phyloP scores from a whole-genome alignment of 2,888 invertebrate species.

The Agapostemon virescens region DNA sequence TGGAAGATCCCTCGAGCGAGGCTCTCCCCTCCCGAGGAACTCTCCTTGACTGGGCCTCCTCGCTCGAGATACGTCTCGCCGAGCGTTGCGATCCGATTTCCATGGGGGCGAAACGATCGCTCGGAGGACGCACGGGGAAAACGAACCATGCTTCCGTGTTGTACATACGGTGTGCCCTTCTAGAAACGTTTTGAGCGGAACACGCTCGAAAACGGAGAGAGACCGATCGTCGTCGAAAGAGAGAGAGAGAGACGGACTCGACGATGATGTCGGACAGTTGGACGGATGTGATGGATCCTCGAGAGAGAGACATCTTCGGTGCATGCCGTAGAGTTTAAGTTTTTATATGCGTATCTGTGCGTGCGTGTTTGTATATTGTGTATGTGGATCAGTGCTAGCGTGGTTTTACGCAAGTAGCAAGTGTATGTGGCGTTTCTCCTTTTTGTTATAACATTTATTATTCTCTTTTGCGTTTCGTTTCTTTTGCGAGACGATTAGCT shows the following conservation, averaged over 20 bases:
- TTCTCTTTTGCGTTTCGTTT: constrained; percentile 14
- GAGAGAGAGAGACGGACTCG: too few species aligned
- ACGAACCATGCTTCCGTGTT: constrained; percentile 3
- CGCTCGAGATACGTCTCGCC: too few species aligned
- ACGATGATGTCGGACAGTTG: constrained; percentile 30
- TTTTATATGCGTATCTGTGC: too few species aligned
- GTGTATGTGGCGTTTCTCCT: constrained; percentile 64
- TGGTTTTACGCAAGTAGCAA: constrained; percentile 71
- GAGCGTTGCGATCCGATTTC: constrained; percentile 72
- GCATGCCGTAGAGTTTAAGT: constrained; percentile 74
- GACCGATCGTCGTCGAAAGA: not conserved
- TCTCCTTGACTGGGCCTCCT: too few species aligned
- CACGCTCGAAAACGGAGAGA: too few species aligned
- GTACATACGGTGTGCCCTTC: constrained; percentile 5
- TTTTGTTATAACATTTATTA: too few species aligned
- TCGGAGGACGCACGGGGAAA: not conserved
- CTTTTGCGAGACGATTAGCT: constrained; percentile 46
- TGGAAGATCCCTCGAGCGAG: too few species aligned
- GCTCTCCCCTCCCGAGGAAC: too few species aligned
- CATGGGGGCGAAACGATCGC: constrained; percentile 25
- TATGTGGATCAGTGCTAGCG: too few species aligned
- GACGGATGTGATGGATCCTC: constrained; percentile 25
- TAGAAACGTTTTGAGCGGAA: not conserved
- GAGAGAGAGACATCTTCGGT: constrained; percentile 53
- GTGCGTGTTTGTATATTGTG: too few species aligned